A percentile compares a stretch with the other conserved stretches of the same genome.
Evolutionary conservation across 2,113 vertebrate species (phyloP).

Genomic region (Calyptomena viridis): DNA sequence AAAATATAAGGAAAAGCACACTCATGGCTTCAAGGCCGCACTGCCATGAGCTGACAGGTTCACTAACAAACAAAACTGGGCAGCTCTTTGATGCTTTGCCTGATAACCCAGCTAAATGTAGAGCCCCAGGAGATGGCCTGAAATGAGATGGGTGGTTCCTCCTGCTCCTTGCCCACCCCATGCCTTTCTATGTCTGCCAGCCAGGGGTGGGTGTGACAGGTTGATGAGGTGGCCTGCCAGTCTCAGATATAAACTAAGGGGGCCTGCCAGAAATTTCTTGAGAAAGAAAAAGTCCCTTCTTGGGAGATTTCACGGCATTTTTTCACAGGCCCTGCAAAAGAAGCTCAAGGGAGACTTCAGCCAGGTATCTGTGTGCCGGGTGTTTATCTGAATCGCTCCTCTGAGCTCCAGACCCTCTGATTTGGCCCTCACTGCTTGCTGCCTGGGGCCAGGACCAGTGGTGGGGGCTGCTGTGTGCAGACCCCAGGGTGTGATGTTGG

Average conservation of each 20-base stretch:
- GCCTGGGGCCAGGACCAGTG: not conserved
- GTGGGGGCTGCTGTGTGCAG: not conserved
- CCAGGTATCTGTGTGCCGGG: not conserved
- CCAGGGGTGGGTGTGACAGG: not conserved
- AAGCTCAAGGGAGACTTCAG: not conserved
- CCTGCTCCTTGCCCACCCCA: not conserved
- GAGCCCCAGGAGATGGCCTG: not conserved
- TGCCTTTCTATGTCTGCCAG: not conserved
- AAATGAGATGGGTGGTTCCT: rapidly evolving
- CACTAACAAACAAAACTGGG: not conserved
- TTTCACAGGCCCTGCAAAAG: not conserved
- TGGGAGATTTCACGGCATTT: not conserved
- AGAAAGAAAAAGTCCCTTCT: not conserved
- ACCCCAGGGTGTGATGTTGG: not conserved
- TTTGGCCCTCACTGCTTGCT: not conserved
- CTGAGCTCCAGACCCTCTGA: not conserved
- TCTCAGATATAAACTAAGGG: not conserved
- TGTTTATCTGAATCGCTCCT: not conserved
- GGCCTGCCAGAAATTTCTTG: not conserved
- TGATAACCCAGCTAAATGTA: not conserved
- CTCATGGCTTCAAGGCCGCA: not conserved
- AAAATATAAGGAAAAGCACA: not conserved
- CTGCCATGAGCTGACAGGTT: not conserved
- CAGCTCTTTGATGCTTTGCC: not conserved
- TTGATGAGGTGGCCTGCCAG: not conserved